Conservation (phyloP, 2,797 vertebrate species). For the Pygocentrus nattereri region DNA sequence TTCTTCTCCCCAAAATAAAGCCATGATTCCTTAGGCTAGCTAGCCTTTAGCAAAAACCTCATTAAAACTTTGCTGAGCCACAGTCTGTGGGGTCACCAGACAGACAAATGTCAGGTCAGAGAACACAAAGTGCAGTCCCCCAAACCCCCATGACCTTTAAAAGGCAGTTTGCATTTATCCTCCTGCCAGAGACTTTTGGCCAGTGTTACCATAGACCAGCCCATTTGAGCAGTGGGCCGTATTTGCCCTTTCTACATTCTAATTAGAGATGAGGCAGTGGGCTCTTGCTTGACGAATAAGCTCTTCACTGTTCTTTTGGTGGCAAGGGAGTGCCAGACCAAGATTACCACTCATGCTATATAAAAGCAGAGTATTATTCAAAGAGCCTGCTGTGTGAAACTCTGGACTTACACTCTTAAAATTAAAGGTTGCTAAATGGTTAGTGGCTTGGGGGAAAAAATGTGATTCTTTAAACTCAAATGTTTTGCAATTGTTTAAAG, state of each 20-base stretch:
- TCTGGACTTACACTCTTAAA: too few relatives aligned
- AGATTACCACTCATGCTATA: background rate
- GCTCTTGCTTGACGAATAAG: background rate
- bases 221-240: slow-evolving; percentile 2
- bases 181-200: slow-evolving; percentile 28
- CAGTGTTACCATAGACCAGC: slow-evolving; percentile 3
- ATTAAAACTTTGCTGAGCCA: slow-evolving; percentile 62
- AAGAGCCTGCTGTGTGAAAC: background rate
- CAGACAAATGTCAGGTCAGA: slow-evolving; percentile 53
- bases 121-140: slow-evolving; percentile 29
- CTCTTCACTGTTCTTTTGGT: background rate
- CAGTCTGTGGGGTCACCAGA: slow-evolving; percentile 54
- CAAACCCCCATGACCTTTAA: slow-evolving; percentile 47
- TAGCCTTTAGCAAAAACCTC: slow-evolving; percentile 58
- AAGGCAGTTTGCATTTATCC: slow-evolving; percentile 38
- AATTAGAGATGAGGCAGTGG: slow-evolving; percentile 5
- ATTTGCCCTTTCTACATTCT: slow-evolving; percentile 36
- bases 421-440: too few relatives aligned
- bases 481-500: too few relatives aligned
- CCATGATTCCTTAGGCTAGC: slow-evolving; percentile 23
- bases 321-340: background rate
- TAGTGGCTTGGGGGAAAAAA: too few relatives aligned
- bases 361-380: background rate
- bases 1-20: slow-evolving; percentile 48
- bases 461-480: too few relatives aligned